Conservation (phyloP, 2,113 vertebrate genomes). For the Dromaius novaehollandiae region DNA sequence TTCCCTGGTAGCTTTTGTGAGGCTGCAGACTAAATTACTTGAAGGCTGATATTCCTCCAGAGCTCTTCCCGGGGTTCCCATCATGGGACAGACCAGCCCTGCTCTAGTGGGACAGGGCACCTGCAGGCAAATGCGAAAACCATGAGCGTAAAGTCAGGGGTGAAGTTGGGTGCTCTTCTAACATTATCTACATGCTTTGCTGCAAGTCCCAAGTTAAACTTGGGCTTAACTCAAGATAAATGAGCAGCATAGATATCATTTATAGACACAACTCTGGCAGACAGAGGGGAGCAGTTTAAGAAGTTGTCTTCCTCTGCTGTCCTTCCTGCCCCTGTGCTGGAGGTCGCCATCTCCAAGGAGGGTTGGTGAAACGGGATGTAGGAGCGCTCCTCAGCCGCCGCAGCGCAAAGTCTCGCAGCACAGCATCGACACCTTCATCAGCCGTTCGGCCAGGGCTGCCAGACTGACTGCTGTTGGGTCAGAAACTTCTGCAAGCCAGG, state of each 20-base stretch:
- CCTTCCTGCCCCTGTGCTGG: background rate
- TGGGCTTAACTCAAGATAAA: background rate
- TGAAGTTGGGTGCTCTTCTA: background rate
- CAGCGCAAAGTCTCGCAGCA: background rate
- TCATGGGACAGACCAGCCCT: background rate
- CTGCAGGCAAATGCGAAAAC: background rate
- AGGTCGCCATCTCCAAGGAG: background rate
- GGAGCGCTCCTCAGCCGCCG: background rate
- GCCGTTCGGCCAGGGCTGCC: background rate
- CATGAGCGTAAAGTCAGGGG: background rate
- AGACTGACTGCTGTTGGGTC: fast-evolving
- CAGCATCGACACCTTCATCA: background rate
- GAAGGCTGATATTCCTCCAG: background rate
- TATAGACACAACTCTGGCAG: background rate
- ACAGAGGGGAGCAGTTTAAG: background rate
- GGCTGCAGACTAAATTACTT: background rate
- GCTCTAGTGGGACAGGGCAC: background rate
- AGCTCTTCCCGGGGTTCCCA: background rate
- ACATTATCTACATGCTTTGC: background rate
- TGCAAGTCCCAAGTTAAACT: background rate
- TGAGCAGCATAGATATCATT: background rate
- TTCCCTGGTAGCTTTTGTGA: background rate
- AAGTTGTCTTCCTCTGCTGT: background rate
- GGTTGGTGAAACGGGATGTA: background rate
- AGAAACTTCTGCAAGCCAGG: background rate